Conservation (phyloP, 1,140 invertebrate genomes). For the Trichonephila inaurata region DNA sequence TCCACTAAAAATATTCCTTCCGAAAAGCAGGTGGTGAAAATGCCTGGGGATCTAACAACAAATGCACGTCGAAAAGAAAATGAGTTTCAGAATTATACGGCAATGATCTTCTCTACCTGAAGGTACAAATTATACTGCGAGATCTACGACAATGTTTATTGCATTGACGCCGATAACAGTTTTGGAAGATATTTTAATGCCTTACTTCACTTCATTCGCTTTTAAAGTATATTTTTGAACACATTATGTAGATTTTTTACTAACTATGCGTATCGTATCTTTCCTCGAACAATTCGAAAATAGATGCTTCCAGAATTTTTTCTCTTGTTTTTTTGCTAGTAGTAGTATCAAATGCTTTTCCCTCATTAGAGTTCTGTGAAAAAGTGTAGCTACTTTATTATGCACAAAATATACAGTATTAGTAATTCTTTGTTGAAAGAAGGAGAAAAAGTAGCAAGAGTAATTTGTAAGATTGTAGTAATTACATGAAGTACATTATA, state of each 20-base stretch:
- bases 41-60: slow-evolving; percentile 47
- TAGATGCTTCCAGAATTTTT: neutral
- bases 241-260: slow-evolving; percentile 26
- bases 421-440: neutral
- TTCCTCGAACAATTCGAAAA: neutral
- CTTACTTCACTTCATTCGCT: slow-evolving; percentile 26
- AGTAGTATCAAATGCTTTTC: neutral
- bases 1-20: slow-evolving; percentile 60
- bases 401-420: neutral
- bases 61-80: slow-evolving; percentile 47
- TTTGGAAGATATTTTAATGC: slow-evolving; percentile 36
- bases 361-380: neutral
- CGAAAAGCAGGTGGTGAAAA: slow-evolving; percentile 57
- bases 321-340: neutral
- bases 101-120: slow-evolving; percentile 29
- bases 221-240: slow-evolving; percentile 29
- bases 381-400: neutral
- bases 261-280: neutral
- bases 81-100: slow-evolving; percentile 62
- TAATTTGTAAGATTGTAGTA: no score
- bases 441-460: no score
- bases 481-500: no score
- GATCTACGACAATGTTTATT: slow-evolving; percentile 61
- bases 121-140: slow-evolving; percentile 45
- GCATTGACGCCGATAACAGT: slow-evolving; percentile 37